Base-by-base conservation (phyloP, 1,140 invertebrate species). In the Apolygus lucorum region DNA sequence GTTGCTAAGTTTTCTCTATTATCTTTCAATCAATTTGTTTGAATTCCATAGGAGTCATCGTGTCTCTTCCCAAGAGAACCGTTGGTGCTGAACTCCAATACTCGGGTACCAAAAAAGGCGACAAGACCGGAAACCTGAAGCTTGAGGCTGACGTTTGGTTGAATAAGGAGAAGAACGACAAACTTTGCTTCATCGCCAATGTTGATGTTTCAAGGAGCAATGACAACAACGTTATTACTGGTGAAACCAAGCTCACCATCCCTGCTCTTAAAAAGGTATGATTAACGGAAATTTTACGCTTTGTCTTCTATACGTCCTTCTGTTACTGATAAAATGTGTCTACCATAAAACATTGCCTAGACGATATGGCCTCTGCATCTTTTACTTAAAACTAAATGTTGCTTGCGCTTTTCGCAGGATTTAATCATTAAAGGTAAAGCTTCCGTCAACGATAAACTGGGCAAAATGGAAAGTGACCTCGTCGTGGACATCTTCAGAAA, bases 91-190 rank as follows among this genome's bases (percentile, higher is more conserved):
- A 76, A 28, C 70, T 77, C 1, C 63, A 52, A 13, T 71, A 71
- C 49, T n/a, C n/a, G n/a, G 70, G 71, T 2, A 34, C 42, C 28
- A 26, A 52, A 65, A 66, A 54, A 59, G 29, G 63, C 26, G 52
- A 63, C 2, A 75, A 78, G 52, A 42, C 70, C 79, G 26, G 62
- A 65, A 62, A 67, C 14, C 14, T 28, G 67, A 68, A 71, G 72
- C 70, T 79, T 26, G 82, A 84, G 68, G 52, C 85, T 2, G 78
- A 79, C 17, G 78, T 90, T 54, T 89, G 87, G 77, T 76, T 88
- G 14, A 87, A 92, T 77, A 88, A 90, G 74, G 84, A 85, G 69
- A 83, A 84, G 67, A 83, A 86, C 52, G 87, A 88, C 0, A 81
- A 85, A 26, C 26, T 72, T 26, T 64, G 62, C n/a, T 66, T 74